Percentiles rank a stretch among this genome's conserved stretches.
phyloP scores from a whole-genome alignment of 2,888 invertebrate species.

The Amphipoea lucens region DNA sequence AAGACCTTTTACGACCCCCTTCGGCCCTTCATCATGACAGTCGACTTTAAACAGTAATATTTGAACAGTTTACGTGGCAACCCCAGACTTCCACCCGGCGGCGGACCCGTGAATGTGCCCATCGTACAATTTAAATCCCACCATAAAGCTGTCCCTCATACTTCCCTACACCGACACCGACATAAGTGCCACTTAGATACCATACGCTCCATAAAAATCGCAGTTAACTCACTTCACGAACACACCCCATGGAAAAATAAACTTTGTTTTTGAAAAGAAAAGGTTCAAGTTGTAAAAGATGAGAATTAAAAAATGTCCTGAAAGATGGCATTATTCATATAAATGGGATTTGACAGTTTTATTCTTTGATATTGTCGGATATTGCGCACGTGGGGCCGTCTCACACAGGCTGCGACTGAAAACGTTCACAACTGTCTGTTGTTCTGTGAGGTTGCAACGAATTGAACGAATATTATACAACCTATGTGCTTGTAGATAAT shows the following conservation, averaged over 20 bases:
- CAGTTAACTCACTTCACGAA: conserved; percentile 62
- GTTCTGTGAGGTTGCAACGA: not conserved
- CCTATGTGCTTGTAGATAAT: not conserved
- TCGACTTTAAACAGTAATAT: conserved; percentile 42
- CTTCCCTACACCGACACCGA: conserved; percentile 68
- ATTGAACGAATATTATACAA: not conserved
- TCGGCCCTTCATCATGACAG: conserved; percentile 21
- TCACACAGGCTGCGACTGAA: conserved; percentile 9
- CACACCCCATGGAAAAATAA: conserved; percentile 29
- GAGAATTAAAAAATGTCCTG: conserved; percentile 55
- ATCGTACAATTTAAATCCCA: conserved; percentile 70
- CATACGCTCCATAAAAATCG: conserved; percentile 77
- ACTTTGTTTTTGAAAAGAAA: conserved; percentile 22
- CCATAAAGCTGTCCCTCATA: conserved; percentile 67
- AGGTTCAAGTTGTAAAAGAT: conserved; percentile 27
- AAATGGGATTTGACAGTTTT: conserved; percentile 87
- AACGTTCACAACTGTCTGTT: not conserved
- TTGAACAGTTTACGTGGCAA: conserved; percentile 17
- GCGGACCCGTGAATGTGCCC: conserved; percentile 54
- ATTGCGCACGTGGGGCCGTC: conserved; percentile 53
- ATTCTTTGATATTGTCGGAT: conserved; percentile 80
- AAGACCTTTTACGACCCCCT: conserved; percentile 2
- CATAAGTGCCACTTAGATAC: conserved; percentile 76
- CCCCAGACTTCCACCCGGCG: conserved; percentile 11
- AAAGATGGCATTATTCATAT: conserved; percentile 82